Evolutionary conservation across 2,113 vertebrate species (phyloP).

Genomic region (Cardinalis cardinalis): DNA sequence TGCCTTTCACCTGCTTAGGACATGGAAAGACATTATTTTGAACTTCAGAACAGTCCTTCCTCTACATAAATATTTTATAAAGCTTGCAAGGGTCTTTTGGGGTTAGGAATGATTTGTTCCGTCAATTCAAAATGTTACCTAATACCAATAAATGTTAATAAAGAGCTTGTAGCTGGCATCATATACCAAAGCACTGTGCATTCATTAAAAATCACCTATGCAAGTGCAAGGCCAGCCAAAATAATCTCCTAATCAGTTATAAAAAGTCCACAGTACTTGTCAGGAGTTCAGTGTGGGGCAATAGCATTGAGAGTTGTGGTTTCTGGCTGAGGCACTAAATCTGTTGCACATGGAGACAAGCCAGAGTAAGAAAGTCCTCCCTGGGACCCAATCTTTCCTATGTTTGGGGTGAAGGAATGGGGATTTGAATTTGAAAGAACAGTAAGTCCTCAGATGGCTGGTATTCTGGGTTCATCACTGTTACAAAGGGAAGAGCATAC

Average conservation of each 20-base stretch:
- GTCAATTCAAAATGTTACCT: constrained; percentile 10
- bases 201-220: constrained; percentile 57
- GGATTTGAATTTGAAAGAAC: neutral
- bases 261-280: constrained; percentile 41
- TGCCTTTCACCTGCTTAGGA: constrained; percentile 27
- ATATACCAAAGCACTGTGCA: neutral
- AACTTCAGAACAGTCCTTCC: neutral
- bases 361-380: constrained; percentile 21
- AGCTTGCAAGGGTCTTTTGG: neutral
- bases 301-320: constrained; percentile 55
- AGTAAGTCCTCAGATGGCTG: neutral
- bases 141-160: constrained; percentile 56
- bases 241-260: constrained; percentile 65
- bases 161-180: constrained; percentile 55
- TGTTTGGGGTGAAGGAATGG: neutral
- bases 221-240: constrained; percentile 49
- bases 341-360: constrained; percentile 43
- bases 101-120: constrained; percentile 3
- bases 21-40: neutral
- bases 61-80: constrained; percentile 16
- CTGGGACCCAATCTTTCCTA: neutral
- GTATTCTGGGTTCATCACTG: neutral
- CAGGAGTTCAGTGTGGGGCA: constrained; percentile 39
- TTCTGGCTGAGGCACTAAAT: constrained; percentile 52
- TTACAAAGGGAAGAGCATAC: neutral